Evolutionary conservation across 2,888 invertebrate species (phyloP), one percentile per base, ranked within the genome.

Genomic region (Chaetoderma sp.): DNA sequence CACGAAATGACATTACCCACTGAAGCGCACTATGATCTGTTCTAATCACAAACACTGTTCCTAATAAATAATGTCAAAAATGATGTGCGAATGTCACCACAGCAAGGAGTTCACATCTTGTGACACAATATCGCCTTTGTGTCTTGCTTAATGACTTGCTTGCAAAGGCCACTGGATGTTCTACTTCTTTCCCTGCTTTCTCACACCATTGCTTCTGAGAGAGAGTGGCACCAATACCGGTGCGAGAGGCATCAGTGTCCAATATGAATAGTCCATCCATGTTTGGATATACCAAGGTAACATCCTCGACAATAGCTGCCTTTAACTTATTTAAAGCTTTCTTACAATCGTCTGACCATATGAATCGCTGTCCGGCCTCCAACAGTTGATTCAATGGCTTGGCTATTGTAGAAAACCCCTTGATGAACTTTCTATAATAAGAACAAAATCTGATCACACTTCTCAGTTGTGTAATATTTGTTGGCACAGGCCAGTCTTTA

Each of bases 371-470:
- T 21, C 27, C 62, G 44, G n/a, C n/a, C n/a, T n/a, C n/a, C n/a
- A n/a, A n/a, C n/a, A n/a, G n/a, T n/a, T n/a, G n/a, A n/a, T n/a
- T 50, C 27, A 70, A 30, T n/a, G 68, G 68, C 4, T 33, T 27
- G 13, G 64, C 61, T 5, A 59, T 25, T 18, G 21, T 23, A 5
- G 62, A 30, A 63, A 65, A 70, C 10, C 58, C 25, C 18, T 23
- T 10, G 25, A 73, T 63, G 32, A 68, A 72, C 8, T 64, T 57
- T 18, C 70, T 44, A 33, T 68, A 70, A 47, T 68, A 68, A 18
- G 59, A 61, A 30, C 60, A 58, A 13, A 66, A 28, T 45, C 65
- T 66, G 25, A 61, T 25, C 55, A 70, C 68, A 13, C 33, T 33
- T 27, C 64, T 60, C 23, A 70, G 54, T 1, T 57, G 56, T 21